Evolutionary conservation across 2,888 invertebrate genomes (phyloP), one percentile per base, ranked within the genome.

Genomic region (Electrophaes corylata): DNA sequence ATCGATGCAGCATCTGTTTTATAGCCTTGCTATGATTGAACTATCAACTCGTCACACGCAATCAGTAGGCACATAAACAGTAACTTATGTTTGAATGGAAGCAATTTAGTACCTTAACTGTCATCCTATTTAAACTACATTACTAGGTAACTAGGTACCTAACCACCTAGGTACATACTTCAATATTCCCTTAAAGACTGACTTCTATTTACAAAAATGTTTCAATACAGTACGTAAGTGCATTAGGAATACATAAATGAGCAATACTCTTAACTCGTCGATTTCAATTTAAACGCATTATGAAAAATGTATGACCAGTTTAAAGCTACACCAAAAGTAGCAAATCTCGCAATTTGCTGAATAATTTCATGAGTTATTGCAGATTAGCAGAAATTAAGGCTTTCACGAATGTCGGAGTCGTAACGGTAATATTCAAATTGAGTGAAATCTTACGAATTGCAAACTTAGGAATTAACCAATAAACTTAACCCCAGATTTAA

Each of bases 321-420:
- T 45, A 16, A 19, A 12, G 19, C 20, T 8, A 49, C 6, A 3
- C 26, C 11, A 11, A 39, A 23, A 10, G 26, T 23, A 52, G 18
- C 11, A 26, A 44, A 52, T 31, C 39, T 39, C 16, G 14, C 31
- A 47, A 14, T 31, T 18, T 4, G 12, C 40, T 29, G 16, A 14
- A 53, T 47, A 40, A 26, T 46, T 46, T 54, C 16, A 14, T 46
- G 40, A 39, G 33, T 40, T 33, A 11, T 40, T 46, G 18, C 6
- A 26, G 12, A n/a, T 35, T 41, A 40, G 39, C 29, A 41, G n/a
- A 50, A 43, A 51, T 10, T 45, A 39, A 44, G 20, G 39, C 53
- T 43, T 51, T 50, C 40, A 19, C 23, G 31, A 5, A 23, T 39
- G 37, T 39, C 26, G 37, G 44, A 26, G 37, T 44, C 31, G 31